Evolutionary conservation across 2,888 invertebrate genomes (phyloP), one percentile per base, ranked within the genome.

Genomic region (Thecophora atra): DNA sequence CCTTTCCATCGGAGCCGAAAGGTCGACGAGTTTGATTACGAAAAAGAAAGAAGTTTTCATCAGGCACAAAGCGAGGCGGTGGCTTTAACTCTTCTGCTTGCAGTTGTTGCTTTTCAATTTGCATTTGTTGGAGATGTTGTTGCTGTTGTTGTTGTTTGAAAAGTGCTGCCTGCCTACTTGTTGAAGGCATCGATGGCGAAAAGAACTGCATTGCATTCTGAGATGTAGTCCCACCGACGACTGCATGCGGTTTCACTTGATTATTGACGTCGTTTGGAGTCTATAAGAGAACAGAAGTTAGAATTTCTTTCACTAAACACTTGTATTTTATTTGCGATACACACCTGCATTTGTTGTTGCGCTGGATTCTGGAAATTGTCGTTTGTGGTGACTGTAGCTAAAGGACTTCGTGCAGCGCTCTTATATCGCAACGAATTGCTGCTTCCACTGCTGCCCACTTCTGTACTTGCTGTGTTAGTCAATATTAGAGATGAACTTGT

Each of bases 21-120:
- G 78, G 78, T 15, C 75, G 78, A 76, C 81, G 77, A 7, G 74
- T 26, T 11, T 81, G 78, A 58, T 81, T 82, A 21, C 86, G 82
- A 87, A 87, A 80, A 72, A 82, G 73, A 82, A 80, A 78, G 79
- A 88, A 81, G 74, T 79, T 80, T 63, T 88, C 81, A 79, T 85
- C 82, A 76, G 87, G 77, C 60, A 77, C 56, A 71, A 77, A 76
- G 15, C 74, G 74, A 3, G 72, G 56, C 24, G 72, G 52, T 58
- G n/a, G 42, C 30, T 21, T 24, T 15, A 58, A 54, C 58, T 47
- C 66, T 63, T 70, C 70, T 6, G 13, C 11, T 56, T 62, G 37
- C 3, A 64, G 72, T n/a, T 77, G 74, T 47, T 74, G 75, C 21
- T 75, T 58, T 58, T 15, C 64, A n/a, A 64, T 64, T 64, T 72